Percentiles rank a stretch among this genome's conserved stretches.
Evolutionary conservation across 2,797 vertebrate species (phyloP).

Genomic region (Oophaga sylvatica): DNA sequence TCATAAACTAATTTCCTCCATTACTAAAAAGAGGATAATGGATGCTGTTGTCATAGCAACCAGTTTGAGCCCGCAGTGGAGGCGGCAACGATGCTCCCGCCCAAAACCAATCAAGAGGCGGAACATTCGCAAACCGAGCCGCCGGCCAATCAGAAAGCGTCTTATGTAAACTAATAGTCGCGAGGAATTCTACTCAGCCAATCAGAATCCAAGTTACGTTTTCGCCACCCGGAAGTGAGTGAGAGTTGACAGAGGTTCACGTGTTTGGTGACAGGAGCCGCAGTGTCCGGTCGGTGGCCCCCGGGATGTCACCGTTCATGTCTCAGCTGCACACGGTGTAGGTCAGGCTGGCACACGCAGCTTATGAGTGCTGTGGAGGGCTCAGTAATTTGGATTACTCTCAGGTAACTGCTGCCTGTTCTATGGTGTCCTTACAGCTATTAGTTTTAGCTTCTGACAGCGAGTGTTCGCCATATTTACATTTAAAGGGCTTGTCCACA

Average conservation of each 20-base stretch:
- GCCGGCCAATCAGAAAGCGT: constrained; percentile 5
- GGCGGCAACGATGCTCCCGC: not conserved
- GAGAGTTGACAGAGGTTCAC: not conserved
- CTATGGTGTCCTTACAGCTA: not conserved
- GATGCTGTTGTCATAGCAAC: constrained; percentile 41
- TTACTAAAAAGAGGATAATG: not conserved
- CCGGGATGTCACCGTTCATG: not conserved
- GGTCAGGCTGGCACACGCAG: constrained; percentile 16
- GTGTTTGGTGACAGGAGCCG: not conserved
- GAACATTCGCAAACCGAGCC: no score
- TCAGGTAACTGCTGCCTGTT: constrained; percentile 64
- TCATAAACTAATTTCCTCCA: not conserved
- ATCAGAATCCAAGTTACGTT: not conserved
- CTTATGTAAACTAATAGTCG: not conserved
- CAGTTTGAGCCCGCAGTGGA: not conserved
- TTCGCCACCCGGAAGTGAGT: constrained; percentile 25
- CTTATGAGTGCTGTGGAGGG: constrained; percentile 66
- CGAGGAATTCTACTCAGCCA: not conserved
- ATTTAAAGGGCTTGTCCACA: not conserved
- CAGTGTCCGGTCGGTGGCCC: not conserved
- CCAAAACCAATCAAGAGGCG: not conserved
- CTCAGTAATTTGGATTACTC: constrained; percentile 69
- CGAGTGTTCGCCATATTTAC: not conserved
- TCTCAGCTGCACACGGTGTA: not conserved
- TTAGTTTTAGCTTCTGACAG: not conserved